Percentiles rank a stretch among this genome's conserved stretches.
phyloP scores from a whole-genome alignment of 2,888 invertebrate species.

The Lochmaea crataegi region DNA sequence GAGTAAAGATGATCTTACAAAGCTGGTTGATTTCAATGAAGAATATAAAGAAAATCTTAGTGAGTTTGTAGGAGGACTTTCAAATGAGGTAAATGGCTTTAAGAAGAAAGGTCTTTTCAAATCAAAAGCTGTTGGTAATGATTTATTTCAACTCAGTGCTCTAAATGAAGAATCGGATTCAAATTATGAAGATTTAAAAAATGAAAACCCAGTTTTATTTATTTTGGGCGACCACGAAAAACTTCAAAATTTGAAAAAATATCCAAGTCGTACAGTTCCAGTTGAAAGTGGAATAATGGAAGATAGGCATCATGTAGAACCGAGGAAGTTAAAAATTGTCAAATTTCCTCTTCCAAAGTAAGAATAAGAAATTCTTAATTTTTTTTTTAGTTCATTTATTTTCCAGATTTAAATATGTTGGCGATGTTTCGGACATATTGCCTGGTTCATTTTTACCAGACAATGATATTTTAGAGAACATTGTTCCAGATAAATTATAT shows the following conservation, averaged over 20 bases:
- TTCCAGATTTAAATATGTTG: conserved; percentile 41
- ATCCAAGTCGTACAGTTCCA: not conserved
- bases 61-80: not conserved
- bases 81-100: not conserved
- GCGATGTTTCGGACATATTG: conserved; percentile 33
- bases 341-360: conserved; percentile 42
- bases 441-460: conserved; percentile 58
- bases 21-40: not conserved
- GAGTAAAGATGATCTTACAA: not conserved
- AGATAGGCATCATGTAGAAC: conserved; percentile 9
- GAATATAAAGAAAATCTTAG: conserved; percentile 12
- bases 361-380: conserved; percentile 21
- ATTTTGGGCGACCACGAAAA: conserved; percentile 79
- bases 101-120: conserved; percentile 3
- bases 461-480: conserved; percentile 73
- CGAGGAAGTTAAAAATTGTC: conserved; percentile 30
- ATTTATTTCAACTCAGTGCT: conserved; percentile 27
- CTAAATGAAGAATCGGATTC: conserved; percentile 24
- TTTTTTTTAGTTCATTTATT: not conserved
- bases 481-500: conserved; percentile 80
- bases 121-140: conserved; percentile 17
- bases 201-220: conserved; percentile 71
- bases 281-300: not conserved
- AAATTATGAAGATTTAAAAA: conserved; percentile 24
- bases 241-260: conserved; percentile 72